Conservation (phyloP, 2,797 vertebrate genomes). For the Semaprochilodus insignis region DNA sequence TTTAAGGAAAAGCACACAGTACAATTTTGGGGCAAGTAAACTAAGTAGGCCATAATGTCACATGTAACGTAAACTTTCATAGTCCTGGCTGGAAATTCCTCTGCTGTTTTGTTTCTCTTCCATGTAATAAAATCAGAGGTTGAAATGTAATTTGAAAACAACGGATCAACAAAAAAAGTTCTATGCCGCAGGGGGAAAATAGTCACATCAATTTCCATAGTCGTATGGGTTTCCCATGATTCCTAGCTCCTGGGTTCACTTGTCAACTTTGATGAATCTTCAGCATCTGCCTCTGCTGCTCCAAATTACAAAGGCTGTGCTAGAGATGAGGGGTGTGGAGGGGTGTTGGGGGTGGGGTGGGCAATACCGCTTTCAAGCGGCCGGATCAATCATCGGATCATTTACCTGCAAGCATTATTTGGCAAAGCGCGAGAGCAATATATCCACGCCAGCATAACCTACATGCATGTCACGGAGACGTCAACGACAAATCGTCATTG, state of each 20-base stretch:
- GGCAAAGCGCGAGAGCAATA: constrained; percentile 78
- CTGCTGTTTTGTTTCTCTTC: constrained; percentile 49
- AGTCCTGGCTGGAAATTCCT: constrained; percentile 1
- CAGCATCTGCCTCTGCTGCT: constrained; percentile 84
- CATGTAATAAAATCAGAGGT: constrained; percentile 53
- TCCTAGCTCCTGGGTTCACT: constrained; percentile 86
- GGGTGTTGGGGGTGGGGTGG: constrained; percentile 40
- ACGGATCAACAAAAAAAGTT: constrained; percentile 60
- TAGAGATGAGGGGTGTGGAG: constrained; percentile 47
- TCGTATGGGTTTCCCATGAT: constrained; percentile 83
- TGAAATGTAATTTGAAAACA: constrained; percentile 57
- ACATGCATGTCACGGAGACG: constrained; percentile 81
- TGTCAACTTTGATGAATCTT: constrained; percentile 93
- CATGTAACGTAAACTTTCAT: constrained; percentile 7
- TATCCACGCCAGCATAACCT: constrained; percentile 81
- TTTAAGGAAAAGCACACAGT: neutral
- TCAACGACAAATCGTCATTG: constrained; percentile 96
- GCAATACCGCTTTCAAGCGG: constrained; percentile 83
- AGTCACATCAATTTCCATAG: constrained; percentile 79
- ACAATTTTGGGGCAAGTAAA: neutral
- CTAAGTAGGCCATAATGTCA: neutral
- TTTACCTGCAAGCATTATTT: constrained; percentile 91
- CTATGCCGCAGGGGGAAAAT: constrained; percentile 59
- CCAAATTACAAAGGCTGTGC: constrained; percentile 77
- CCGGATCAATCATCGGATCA: constrained; percentile 88